Evolutionary conservation across 2,113 vertebrate species (phyloP), one percentile per base, ranked within the genome.

Genomic region (Calidris pugnax): DNA sequence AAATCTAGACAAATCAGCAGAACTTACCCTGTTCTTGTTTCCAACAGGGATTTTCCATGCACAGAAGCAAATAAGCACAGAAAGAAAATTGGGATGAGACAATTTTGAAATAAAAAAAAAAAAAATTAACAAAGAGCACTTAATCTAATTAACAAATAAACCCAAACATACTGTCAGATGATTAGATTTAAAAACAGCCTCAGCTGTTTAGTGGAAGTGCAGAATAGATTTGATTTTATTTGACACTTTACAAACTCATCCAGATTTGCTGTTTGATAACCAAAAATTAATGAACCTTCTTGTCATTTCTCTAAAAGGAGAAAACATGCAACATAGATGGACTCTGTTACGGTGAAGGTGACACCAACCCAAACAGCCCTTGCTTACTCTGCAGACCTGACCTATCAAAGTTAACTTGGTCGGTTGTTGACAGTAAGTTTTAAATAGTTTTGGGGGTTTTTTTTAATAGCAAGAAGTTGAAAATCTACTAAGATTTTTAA

Each of bases 301-400:
- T 93, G 35, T 91, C 43, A 7, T 93, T 81, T 95, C 15, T 63
- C 19, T 92, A 18, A 95, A 99, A 99, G 99, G 98, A 99, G 96
- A 99, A 98, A 96, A 98, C 98, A 9, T 99, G 99, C 97, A 98
- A 97, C 94, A 99, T 99, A 37, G 97, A 98, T 90, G 98, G 98
- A 16, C 47, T 98, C 71, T 99, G 99, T 96, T 99, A 99, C 28
- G 94, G 77, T 48, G 98, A 99, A 88, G 98, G 98, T 7, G 98
- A 98, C 78, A 94, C 85, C 94, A 98, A 98, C 95, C 98, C 98
- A 90, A 97, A 87, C 93, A 99, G 97, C 81, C 97, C 98, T 50
- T 99, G 99, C 91, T 97, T 99, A 93, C 90, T 98, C 37, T 99
- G 99, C 95, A 98, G 96, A 86, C 98, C 99, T 2, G 96, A 98